Base-by-base conservation (phyloP, 2,888 invertebrate genomes). In the Hemicrepidius hirtus region DNA sequence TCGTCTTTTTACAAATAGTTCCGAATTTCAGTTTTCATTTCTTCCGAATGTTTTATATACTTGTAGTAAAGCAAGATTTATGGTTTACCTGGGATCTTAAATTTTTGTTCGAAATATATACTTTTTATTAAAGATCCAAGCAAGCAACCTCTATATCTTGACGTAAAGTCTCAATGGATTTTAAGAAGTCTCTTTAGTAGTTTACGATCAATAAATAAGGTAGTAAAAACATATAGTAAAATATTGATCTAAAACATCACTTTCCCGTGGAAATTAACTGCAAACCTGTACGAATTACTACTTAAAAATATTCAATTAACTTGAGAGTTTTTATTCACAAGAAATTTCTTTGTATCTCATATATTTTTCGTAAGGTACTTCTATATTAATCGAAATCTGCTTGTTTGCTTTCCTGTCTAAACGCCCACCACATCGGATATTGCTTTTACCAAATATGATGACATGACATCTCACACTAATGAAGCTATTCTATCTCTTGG, bases 381-480 rank as follows among this genome's bases (percentile, higher is more conserved):
- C 7, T 9, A 7, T 32, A 41, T 13, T 41, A 41, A 41, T n/a
- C 41, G 46, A 46, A 46, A 16, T 20, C 4, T 20, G 12, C 53
- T n/a, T 28, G n/a, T 28, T 13, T 28, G 53, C 6, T 53, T 53
- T 21, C n/a, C 24, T 7, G 28, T 53, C 13, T 28, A 53, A 13
- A 53, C 53, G 10, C 16, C 3, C 18, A 46, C 18, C 18, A 18
- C 16, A 16, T 1, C 53, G 28, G 53, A 53, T 21, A 53, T 53
- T 53, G 53, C 28, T 24, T 53, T 53, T 13, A 13, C 28, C n/a
- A 53, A 21, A 28, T 21, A 20, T 46, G 9, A 16, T 46, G 18
- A 46, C 46, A 18, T 24, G 7, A 50, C 21, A 32, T 53, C 53
- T 53, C 53, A 53, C 13, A 21, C 12, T 13, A 16, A 53, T 18